phyloP scores from a whole-genome alignment of 2,888 invertebrate species.

The Dugesia japonica region DNA sequence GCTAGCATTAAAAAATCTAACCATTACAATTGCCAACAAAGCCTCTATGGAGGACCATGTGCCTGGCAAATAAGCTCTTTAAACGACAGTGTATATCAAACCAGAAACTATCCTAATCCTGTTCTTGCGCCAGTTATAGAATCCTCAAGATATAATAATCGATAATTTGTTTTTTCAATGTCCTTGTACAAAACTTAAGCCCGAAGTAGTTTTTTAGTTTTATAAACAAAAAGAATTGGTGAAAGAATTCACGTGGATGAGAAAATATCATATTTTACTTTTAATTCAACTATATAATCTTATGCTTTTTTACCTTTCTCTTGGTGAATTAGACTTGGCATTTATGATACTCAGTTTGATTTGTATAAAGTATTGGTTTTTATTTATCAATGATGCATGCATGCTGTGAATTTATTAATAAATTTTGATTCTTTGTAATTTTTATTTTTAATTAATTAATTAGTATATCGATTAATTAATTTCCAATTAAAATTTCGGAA shows the following conservation, averaged over 20 bases:
- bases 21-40: slow-evolving; percentile 9
- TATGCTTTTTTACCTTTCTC: slow-evolving; percentile 20
- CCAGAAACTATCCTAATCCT: background rate
- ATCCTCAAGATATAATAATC: background rate
- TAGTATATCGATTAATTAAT: no score
- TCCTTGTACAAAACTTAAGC: background rate
- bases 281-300: background rate
- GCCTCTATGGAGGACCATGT: background rate
- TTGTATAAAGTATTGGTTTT: background rate
- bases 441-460: no score
- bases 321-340: slow-evolving; percentile 7
- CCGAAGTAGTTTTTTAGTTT: slow-evolving; percentile 1
- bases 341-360: slow-evolving; percentile 16
- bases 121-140: background rate
- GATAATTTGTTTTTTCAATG: background rate
- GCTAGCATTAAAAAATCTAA: background rate
- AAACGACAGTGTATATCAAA: slow-evolving; percentile 1
- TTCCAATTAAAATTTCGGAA: no score
- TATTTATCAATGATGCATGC: background rate
- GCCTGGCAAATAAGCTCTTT: slow-evolving; percentile 7
- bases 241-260: background rate
- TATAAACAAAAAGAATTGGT: background rate
- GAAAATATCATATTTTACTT: background rate
- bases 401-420: slow-evolving; percentile 11
- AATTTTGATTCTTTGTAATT: background rate